phyloP scores from a whole-genome alignment of 1,140 invertebrate species.

The Cydia strobilella region DNA sequence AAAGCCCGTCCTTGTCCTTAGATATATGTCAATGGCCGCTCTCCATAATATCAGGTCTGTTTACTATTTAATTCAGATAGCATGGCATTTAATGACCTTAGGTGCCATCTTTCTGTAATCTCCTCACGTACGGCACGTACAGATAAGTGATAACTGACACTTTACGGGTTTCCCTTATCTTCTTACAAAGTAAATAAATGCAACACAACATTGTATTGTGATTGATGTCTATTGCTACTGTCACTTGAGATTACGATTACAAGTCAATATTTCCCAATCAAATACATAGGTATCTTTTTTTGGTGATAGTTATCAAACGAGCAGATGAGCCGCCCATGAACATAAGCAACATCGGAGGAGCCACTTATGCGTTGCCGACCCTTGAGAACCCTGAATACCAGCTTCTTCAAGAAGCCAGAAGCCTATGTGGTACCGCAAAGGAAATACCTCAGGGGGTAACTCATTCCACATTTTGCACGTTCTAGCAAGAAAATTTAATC shows the following conservation, averaged over 20 bases:
- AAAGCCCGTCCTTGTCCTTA: too few species aligned
- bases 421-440: too few species aligned
- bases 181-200: constrained; percentile 5
- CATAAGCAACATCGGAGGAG: too few species aligned
- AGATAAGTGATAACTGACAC: not conserved
- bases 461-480: too few species aligned
- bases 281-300: not conserved
- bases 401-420: too few species aligned
- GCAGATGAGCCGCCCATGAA: too few species aligned
- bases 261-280: constrained; percentile 1
- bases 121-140: not conserved
- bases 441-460: too few species aligned
- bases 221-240: constrained; percentile 4
- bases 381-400: too few species aligned
- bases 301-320: too few species aligned
- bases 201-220: constrained; percentile 12
- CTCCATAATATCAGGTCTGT: not conserved
- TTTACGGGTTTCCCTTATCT: constrained; percentile 17
- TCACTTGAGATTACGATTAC: constrained; percentile 12
- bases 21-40: too few species aligned
- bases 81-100: constrained; percentile 3
- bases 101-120: not conserved
- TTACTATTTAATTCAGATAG: not conserved
- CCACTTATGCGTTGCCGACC: too few species aligned
- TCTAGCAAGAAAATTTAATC: too few species aligned